These are phyloP conservation scores for Perognathus longimembris DNA, from an alignment of 2,113 vertebrate genomes.

Conservation along the genomic window DNA sequence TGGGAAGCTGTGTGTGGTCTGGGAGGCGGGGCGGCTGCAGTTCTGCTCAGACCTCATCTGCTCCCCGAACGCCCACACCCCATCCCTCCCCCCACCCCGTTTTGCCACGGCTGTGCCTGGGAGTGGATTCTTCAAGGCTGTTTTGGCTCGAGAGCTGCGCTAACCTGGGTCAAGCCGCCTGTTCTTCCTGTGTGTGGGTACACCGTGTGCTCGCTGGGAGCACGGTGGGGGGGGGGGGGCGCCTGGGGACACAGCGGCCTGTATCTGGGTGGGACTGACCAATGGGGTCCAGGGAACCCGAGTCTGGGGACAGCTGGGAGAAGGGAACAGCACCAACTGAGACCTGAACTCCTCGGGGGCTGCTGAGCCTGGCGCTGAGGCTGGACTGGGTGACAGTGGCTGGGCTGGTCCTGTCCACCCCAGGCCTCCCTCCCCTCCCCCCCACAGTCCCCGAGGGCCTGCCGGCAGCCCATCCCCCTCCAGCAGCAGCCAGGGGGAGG, in stretches of 20 bases:
- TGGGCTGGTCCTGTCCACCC: too few relatives aligned
- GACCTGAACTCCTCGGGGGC: not conserved
- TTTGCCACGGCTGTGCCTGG: conserved; percentile 46
- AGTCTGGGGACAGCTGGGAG: not conserved
- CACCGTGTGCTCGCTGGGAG: conserved; percentile 41
- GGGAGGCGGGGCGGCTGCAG: not conserved
- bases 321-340: not conserved
- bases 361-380: not conserved
- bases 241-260: not conserved
- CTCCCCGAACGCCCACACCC: not conserved
- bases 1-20: conserved; percentile 53
- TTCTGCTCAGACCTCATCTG: conserved; percentile 17
- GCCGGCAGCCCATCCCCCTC: too few relatives aligned
- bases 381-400: fast-evolving
- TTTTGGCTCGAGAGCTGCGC: conserved; percentile 62
- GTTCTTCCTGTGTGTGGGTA: conserved; percentile 45
- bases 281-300: too few relatives aligned
- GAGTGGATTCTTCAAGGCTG: conserved; percentile 75
- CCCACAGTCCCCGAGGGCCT: not conserved
- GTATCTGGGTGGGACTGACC: too few relatives aligned
- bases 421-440: not conserved
- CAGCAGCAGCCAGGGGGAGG: not conserved
- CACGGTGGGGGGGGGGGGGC: not conserved
- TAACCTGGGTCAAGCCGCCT: conserved; percentile 79
- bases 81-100: not conserved